Percentiles rank a stretch among this genome's conserved stretches.
Evolutionary conservation across 2,113 vertebrate genomes (phyloP).

Genomic region (Corynorhinus townsendii): DNA sequence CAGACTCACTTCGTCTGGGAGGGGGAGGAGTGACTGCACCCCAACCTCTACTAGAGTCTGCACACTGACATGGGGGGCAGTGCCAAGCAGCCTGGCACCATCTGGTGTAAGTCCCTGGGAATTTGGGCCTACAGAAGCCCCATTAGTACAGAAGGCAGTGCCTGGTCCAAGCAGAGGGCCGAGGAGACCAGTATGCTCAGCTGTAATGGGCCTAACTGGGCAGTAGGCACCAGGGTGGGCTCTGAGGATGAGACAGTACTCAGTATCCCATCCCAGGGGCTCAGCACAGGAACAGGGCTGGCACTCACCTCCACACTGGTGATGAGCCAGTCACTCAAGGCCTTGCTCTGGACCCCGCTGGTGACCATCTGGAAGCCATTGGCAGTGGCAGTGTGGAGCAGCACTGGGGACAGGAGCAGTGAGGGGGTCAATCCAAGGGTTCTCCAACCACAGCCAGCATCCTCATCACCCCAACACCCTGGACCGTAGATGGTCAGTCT

Average conservation of each 20-base stretch:
- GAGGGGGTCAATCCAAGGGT: not conserved
- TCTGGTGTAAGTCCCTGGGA: not conserved
- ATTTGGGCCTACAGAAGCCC: not conserved
- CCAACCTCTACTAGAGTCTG: no score
- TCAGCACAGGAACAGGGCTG: fast-evolving
- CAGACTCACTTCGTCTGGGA: not conserved
- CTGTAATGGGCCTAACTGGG: not conserved
- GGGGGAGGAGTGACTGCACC: not conserved
- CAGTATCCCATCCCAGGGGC: not conserved
- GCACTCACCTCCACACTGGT: conserved; percentile 96
- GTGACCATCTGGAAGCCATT: conserved; percentile 99
- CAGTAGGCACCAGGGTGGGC: not conserved
- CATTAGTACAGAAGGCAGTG: not conserved
- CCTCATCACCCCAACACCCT: not conserved
- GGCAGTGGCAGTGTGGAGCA: conserved; percentile 95
- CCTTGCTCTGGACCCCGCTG: conserved; percentile 96
- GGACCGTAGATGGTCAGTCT: not conserved
- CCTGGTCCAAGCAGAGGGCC: not conserved
- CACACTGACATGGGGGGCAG: not conserved
- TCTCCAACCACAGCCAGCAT: not conserved
- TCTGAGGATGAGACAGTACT: not conserved
- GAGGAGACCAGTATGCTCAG: fast-evolving
- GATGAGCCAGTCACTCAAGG: conserved; percentile 96
- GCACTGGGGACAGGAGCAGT: conserved; percentile 78
- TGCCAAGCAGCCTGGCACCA: fast-evolving